Conservation (phyloP, 2,888 invertebrate species). For the Selenia dentaria region DNA sequence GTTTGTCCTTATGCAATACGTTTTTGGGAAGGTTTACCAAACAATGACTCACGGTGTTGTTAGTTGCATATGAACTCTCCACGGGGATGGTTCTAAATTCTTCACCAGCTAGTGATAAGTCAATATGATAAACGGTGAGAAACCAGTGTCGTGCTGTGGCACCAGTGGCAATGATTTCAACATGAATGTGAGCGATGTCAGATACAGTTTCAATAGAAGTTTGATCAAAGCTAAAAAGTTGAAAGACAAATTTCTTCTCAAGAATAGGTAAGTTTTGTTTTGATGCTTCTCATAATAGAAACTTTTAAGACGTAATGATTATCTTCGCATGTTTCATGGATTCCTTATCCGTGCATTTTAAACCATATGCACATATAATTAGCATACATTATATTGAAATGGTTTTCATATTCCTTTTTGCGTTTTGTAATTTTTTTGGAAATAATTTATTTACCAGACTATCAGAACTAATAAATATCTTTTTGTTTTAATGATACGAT, state of each 20-base stretch:
- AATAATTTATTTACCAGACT: no score
- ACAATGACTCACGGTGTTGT: constrained; percentile 14
- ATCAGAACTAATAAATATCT: no score
- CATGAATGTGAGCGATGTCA: constrained; percentile 45
- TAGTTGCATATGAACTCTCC: constrained; percentile 40
- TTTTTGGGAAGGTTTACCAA: no score
- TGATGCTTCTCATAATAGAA: not conserved
- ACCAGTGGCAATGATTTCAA: constrained; percentile 45
- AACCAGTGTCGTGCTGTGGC: constrained; percentile 40
- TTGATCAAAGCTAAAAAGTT: constrained; percentile 64
- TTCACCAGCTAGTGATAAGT: not conserved
- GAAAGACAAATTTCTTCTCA: constrained; percentile 49
- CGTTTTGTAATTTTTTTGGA: no score
- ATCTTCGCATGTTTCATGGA: no score
- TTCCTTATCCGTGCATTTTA: no score
- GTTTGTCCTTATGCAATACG: no score
- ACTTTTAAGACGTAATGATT: no score
- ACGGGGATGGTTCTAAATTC: constrained; percentile 18
- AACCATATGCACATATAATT: no score
- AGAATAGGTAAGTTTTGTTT: constrained; percentile 56
- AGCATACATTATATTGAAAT: no score
- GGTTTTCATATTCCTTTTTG: no score
- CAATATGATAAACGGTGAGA: constrained; percentile 11
- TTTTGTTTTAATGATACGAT: no score
- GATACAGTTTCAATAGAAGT: constrained; percentile 52